Base-by-base conservation (phyloP, 1,140 invertebrate genomes). In the Drosophila ohnishii region DNA sequence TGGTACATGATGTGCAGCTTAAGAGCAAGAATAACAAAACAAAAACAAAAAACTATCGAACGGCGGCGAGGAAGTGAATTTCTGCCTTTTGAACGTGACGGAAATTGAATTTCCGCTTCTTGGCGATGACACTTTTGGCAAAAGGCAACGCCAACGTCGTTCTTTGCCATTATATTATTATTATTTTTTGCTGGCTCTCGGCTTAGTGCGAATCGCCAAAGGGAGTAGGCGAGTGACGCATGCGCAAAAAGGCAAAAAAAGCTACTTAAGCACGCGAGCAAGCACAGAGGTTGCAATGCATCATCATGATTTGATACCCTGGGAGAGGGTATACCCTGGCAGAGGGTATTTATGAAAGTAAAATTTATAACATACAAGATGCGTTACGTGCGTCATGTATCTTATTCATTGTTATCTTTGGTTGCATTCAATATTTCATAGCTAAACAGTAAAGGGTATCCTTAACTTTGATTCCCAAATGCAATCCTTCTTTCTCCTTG, bases 61-160 rank as follows among this genome's bases (percentile, higher is more conserved):
- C 25, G 62, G 63, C 82, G 62, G 70, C 78, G 66, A 75, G 82
- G 82, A 86, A 86, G 78, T 81, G 32, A 78, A 78, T 74, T 85
- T 75, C 67, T 80, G 74, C 78, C 63, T 69, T 70, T 65, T 55
- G 78, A 82, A 87, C 83, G 83, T 86, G 83, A 86, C 83, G 83
- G 83, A 86, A 86, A 86, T 86, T 86, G 83, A 87, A 86, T 82
- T 86, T 86, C 83, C 83, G 78, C 74, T 86, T 86, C 83, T 79
- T 82, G 71, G 72, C 55, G 71, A 87, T 86, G 83, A 82, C 75
- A 87, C 83, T 87, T 80, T 67, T 51, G 47, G 56, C 32, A 40
- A 40, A 16, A 53, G 19, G 13, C 22, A 75, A 78, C 51, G 79
- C 62, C 48, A 73, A 81, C 62, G 66, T 66, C 9, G 25, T 51